A percentile compares a stretch with the other conserved stretches of the same genome.
phyloP scores from a whole-genome alignment of 2,797 vertebrate species.

The Enteromius argenteus region DNA sequence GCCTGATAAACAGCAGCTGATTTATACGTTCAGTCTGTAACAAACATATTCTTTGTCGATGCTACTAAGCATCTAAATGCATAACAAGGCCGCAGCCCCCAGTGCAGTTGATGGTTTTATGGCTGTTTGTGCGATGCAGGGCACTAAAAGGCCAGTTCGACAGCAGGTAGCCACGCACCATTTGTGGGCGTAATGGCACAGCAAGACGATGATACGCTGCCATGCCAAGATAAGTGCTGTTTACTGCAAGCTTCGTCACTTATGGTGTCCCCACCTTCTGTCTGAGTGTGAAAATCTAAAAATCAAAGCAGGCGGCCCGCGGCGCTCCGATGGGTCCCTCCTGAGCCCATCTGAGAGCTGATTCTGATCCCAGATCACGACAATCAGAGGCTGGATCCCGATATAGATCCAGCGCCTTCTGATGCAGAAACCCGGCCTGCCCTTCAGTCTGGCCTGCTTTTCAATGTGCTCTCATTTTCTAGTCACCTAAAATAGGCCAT shows the following conservation, averaged over 20 bases:
- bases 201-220: constrained; percentile 16
- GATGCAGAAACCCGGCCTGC: constrained; percentile 10
- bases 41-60: constrained; percentile 4
- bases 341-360: not conserved
- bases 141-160: constrained; percentile 28
- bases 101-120: not conserved
- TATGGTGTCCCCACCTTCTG: constrained; percentile 41
- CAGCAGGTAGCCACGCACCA: constrained; percentile 30
- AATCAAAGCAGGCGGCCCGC: not conserved
- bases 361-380: not conserved
- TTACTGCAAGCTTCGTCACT: constrained; percentile 29
- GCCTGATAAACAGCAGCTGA: constrained; percentile 12
- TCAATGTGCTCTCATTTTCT: constrained; percentile 40
- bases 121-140: constrained; percentile 18
- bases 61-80: not conserved
- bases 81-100: not conserved
- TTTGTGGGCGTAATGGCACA: constrained; percentile 41
- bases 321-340: not conserved
- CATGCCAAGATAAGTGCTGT: constrained; percentile 32
- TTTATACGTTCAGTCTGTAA: not conserved
- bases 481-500: constrained; percentile 44
- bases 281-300: constrained; percentile 28
- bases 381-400: not conserved
- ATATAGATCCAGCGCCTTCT: constrained; percentile 10
- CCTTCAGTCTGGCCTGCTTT: constrained; percentile 52